phyloP scores from a whole-genome alignment of 2,113 vertebrate genomes.

The Colinus virginianus region DNA sequence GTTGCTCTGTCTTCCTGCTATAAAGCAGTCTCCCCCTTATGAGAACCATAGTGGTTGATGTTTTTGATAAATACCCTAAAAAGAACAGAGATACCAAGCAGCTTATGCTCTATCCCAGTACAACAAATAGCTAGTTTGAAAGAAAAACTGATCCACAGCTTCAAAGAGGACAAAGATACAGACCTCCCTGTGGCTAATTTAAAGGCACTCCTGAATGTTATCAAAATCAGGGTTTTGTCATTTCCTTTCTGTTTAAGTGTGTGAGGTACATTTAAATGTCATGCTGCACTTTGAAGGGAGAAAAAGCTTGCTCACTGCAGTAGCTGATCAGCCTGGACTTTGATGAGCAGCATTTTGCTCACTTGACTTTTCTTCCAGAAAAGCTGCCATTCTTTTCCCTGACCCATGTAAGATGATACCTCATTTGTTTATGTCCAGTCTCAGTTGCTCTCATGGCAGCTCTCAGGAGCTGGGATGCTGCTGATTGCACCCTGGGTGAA shows the following conservation, averaged over 20 bases:
- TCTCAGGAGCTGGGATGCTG: not conserved
- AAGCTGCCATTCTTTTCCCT: not conserved
- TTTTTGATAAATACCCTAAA: not conserved
- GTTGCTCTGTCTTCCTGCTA: not conserved
- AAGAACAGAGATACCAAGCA: not conserved
- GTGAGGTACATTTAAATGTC: not conserved
- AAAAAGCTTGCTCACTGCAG: not conserved
- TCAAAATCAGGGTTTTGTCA: not conserved
- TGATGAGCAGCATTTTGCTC: not conserved
- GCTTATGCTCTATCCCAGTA: not conserved
- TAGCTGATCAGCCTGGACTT: not conserved
- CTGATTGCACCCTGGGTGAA: not conserved
- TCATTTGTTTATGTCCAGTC: not conserved
- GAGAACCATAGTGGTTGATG: not conserved
- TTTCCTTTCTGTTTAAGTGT: not conserved
- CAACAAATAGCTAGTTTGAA: not conserved
- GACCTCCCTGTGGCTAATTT: not conserved
- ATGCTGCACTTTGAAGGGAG: not conserved
- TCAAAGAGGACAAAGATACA: not conserved
- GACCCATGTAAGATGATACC: not conserved
- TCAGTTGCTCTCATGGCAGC: not conserved
- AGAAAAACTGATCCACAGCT: not conserved
- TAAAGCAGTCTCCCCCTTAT: rapidly evolving
- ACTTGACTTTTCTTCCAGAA: not conserved
- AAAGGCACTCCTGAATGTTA: not conserved